Base-by-base conservation (phyloP, 2,888 invertebrate genomes). In the Koerneria pararmatus region DNA sequence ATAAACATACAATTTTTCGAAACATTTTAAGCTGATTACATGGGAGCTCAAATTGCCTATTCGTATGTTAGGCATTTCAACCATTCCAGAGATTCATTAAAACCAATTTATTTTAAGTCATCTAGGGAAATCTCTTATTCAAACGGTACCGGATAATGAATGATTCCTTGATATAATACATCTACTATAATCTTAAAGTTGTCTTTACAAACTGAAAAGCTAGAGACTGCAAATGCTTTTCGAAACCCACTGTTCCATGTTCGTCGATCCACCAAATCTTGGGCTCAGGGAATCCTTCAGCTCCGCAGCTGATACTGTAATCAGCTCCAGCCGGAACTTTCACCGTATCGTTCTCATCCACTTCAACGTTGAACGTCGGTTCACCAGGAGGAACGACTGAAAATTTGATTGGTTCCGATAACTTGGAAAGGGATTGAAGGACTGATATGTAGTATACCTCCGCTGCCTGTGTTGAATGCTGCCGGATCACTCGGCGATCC, bases 271-370 rank as follows among this genome's bases (percentile, higher is more conserved):
- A 82, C 67, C 71, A 57, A 22, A 82, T 70, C 37, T 73, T 71
- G 1, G 82, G 82, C n/a, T 73, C 67, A 8, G 82, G 82, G 66
- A 73, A 77, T 27, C 82, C 82, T 27, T 78, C 75, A 2, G 81
- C 76, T 0, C 71, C 65, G 66, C 82, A 82, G 37, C 73, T 72
- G 46, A 77, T 71, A 1, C 67, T 66, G 65, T 74, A 74, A 61
- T 76, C 76, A n/a, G 80, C 72, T 24, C 80, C 82, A 6, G 82
- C 80, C 8, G 82, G 80, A 1, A 82, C 78, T 22, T 76, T 71
- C 60, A 82, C 77, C 24, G 71, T 73, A 58, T 79, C 78, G 49
- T 79, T 71, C 35, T 72, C 74, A 19, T 76, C 37, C 1, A 63
- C 70, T 31, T 79, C 77, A 22, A 79, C 80, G 59, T 82, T 79